A percentile compares a stretch with the other conserved stretches of the same genome.
These are phyloP conservation scores for Silurus meridionalis DNA, from an alignment of 2,113 vertebrate genomes.

Conservation along the genomic window DNA sequence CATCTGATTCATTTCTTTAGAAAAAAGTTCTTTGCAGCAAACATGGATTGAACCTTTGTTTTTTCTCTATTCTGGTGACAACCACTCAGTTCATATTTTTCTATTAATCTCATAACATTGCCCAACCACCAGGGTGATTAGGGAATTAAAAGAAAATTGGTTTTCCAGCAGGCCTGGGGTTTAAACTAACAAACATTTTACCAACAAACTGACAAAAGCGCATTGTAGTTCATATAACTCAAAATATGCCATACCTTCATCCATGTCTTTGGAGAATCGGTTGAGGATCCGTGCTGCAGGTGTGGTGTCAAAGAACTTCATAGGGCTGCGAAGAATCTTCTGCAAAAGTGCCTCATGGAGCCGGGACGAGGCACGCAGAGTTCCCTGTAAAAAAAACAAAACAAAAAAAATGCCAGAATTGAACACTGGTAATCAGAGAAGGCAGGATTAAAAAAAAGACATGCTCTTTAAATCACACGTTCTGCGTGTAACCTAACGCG, in stretches of 20 bases:
- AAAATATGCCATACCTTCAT: slow-evolving; percentile 79
- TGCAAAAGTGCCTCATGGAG: slow-evolving; percentile 88
- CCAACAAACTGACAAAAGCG: background rate
- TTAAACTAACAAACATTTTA: background rate
- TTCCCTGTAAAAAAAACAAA: slow-evolving; percentile 71
- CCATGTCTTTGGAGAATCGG: slow-evolving; percentile 92
- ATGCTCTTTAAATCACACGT: background rate
- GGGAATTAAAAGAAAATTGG: background rate
- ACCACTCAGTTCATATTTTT: background rate
- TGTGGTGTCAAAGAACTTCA: slow-evolving; percentile 92
- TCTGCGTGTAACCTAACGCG: background rate
- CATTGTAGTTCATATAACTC: background rate
- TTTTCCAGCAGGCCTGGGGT: background rate
- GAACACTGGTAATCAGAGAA: background rate
- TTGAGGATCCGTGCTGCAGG: slow-evolving; percentile 86
- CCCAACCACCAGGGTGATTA: background rate
- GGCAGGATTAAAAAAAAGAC: background rate
- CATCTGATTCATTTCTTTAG: background rate
- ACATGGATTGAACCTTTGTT: background rate
- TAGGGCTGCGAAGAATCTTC: slow-evolving; percentile 88
- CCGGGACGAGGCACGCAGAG: slow-evolving; percentile 83
- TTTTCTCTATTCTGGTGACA: background rate
- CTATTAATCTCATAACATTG: background rate
- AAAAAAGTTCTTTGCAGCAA: background rate
- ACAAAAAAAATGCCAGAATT: background rate